These are phyloP conservation scores for Eclectus roratus DNA, from an alignment of 2,113 vertebrate genomes.

Conservation along the genomic window DNA sequence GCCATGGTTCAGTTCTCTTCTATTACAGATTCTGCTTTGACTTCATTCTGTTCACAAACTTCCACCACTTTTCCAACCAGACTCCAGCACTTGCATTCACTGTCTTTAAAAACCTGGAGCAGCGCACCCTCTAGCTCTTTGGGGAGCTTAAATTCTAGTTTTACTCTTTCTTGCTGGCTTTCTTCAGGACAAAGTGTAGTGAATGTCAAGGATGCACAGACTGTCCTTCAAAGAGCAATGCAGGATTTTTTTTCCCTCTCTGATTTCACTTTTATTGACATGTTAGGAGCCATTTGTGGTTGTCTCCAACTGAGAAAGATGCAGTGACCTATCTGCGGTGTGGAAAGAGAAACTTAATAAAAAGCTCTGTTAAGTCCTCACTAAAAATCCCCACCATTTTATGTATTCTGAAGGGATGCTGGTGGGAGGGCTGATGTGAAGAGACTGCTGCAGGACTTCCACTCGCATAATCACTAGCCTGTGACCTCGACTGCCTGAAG, in stretches of 20 bases:
- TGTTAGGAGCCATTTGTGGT: slow-evolving; percentile 3
- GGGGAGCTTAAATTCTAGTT: not conserved
- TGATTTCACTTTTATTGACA: slow-evolving; percentile 23
- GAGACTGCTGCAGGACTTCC: not conserved
- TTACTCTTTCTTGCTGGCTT: not conserved
- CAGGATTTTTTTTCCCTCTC: not conserved
- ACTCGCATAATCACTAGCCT: not conserved
- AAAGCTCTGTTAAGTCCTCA: not conserved
- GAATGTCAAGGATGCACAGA: not conserved
- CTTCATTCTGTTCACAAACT: not conserved
- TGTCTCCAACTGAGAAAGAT: not conserved
- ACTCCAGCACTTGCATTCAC: not conserved
- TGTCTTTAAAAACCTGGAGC: not conserved
- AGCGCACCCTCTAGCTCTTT: not conserved
- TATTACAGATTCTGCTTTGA: not conserved
- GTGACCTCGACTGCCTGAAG: not conserved
- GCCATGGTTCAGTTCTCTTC: not conserved
- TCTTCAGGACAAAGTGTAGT: not conserved
- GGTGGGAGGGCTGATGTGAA: not conserved
- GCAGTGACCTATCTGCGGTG: not conserved
- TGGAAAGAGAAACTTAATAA: not conserved
- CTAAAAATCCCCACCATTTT: not conserved
- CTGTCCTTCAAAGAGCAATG: not conserved
- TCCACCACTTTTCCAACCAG: not conserved
- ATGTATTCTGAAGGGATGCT: not conserved